Base-by-base conservation (phyloP, 2,113 vertebrate species). In the Fukomys damarensis region DNA sequence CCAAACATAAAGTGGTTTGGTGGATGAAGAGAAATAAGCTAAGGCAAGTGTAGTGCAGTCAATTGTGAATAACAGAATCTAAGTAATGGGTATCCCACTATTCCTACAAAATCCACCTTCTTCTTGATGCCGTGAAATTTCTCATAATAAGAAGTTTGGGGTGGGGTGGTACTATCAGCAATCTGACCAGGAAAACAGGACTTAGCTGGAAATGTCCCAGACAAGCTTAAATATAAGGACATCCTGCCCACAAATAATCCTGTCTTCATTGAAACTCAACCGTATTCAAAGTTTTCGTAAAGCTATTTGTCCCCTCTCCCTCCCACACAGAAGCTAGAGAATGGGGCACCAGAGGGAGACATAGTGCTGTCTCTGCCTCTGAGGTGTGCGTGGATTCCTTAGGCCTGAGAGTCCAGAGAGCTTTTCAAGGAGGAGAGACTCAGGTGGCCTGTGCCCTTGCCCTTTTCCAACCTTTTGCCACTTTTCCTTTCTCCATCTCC, bases 161-260 rank as follows among this genome's bases (percentile, higher is more conserved):
- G 26, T 6, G 30, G 68, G 88, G 4, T 28, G 24, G 5, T 14
- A 19, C 56, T 22, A 0, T 14, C 5, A 56, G 35, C 32, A 59
- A 12, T 49, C 2, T 26, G 58, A 16, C 35, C 41, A 10, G 32
- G 80, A 41, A 20, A 63, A 54, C 14, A 6, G 85, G 22, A n/a
- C 8, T 19, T 13, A 8, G 24, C 16, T 35, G n/a, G 54, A 4
- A 77, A 20, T 3, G 26, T 13, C 30, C 77, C 76, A 10, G 49
- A 38, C 17, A 35, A 66, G 2, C 24, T 59, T n/a, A 28, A n/a
- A 30, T 43, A n/a, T 2, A 28, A 3, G 4, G 38, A 24, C 22
- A 9, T 59, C 2, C 4, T 0, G 9, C 0, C 2, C 38, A 3
- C 32, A 30, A 20, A 30, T 28, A 22, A 68, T 68, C 66, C 35